Conservation (phyloP, 92 coral and sea anemone species). For the Zoanthus solanderi region DNA sequence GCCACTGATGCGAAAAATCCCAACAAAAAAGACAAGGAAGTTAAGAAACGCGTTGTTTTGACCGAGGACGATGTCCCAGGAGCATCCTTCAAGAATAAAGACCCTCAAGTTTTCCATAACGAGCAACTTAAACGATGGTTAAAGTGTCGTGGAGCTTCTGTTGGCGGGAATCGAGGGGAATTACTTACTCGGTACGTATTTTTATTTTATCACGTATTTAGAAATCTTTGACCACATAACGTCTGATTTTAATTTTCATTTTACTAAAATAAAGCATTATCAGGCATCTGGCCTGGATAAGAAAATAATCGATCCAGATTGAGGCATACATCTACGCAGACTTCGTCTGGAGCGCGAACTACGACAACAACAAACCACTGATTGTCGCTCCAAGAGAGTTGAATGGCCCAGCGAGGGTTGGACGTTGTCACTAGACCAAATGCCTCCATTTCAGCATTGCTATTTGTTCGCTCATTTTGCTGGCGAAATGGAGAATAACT, state of each 20-base stretch:
- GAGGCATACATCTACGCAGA: slow-evolving; percentile 5
- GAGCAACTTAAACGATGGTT: slow-evolving; percentile 58
- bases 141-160: slow-evolving; percentile 58
- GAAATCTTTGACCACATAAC: neutral
- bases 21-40: slow-evolving; percentile 1
- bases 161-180: slow-evolving; percentile 46
- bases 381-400: neutral
- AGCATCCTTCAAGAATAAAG: slow-evolving; percentile 34
- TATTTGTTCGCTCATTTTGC: slow-evolving; percentile 50
- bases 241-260: slow-evolving; percentile 24
- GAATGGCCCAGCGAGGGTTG: slow-evolving; percentile 71
- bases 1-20: neutral
- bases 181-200: slow-evolving; percentile 56
- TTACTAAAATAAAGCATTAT: slow-evolving; percentile 44
- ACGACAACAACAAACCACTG: slow-evolving; percentile 38
- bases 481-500: slow-evolving; percentile 23
- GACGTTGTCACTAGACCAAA: slow-evolving; percentile 29
- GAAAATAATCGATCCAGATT: slow-evolving; percentile 56
- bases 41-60: slow-evolving; percentile 48
- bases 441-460: slow-evolving; percentile 57
- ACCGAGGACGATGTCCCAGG: slow-evolving; percentile 58
- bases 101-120: slow-evolving; percentile 36
- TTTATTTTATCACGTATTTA: slow-evolving; percentile 25
- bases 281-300: slow-evolving; percentile 48
- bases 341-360: slow-evolving; percentile 18